phyloP scores from a whole-genome alignment of 2,888 invertebrate genomes.

The Belgica antarctica region DNA sequence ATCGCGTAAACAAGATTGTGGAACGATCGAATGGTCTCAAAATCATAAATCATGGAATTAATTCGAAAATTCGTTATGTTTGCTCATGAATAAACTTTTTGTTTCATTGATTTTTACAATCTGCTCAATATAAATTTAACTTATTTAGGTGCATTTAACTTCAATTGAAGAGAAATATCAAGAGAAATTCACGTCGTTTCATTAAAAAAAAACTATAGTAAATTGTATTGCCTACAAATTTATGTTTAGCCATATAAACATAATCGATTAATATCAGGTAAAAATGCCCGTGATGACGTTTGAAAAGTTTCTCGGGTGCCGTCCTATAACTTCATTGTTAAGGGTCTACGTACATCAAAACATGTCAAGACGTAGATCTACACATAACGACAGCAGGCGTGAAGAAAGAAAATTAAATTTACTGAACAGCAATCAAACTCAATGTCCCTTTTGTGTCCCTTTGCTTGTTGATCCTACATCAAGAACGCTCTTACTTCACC shows the following conservation, averaged over 20 bases:
- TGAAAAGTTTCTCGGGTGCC: not conserved
- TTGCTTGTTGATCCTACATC: slow-evolving; percentile 19
- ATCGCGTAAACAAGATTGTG: slow-evolving; percentile 30
- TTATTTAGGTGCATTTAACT: no score
- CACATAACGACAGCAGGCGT: not conserved
- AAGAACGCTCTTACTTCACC: slow-evolving; percentile 7
- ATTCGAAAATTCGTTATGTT: no score
- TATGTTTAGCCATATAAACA: no score
- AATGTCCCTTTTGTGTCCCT: not conserved
- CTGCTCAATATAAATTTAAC: no score
- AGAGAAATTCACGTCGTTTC: no score
- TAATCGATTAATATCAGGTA: slow-evolving; percentile 13
- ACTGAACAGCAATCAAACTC: slow-evolving; percentile 40
- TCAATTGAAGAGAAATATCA: no score
- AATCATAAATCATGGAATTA: slow-evolving; percentile 36
- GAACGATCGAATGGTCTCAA: slow-evolving; percentile 27
- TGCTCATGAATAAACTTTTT: no score
- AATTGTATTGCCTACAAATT: no score
- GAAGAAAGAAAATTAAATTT: slow-evolving; percentile 30
- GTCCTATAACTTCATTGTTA: not conserved
- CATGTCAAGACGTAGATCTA: slow-evolving; percentile 21
- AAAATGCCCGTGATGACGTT: not conserved
- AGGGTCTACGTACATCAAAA: slow-evolving; percentile 18
- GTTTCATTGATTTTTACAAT: no score
- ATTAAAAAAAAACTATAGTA: no score